Percentiles rank a stretch among this genome's conserved stretches.
Evolutionary conservation across 2,797 vertebrate genomes (phyloP).

Genomic region (Acestrorhynchus altus): DNA sequence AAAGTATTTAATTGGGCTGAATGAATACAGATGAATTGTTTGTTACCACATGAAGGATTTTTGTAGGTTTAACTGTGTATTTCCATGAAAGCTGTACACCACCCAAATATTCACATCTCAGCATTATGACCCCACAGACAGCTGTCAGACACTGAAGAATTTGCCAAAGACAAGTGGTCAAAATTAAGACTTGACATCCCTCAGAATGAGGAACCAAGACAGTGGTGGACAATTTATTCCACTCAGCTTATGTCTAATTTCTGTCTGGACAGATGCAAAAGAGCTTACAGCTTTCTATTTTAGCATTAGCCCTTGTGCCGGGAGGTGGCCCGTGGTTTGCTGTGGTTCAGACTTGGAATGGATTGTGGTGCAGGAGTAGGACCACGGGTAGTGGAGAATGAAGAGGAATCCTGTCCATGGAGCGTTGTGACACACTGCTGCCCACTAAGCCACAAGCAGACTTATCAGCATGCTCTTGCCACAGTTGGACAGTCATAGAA

Average conservation of each 20-base stretch:
- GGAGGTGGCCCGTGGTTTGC: constrained; percentile 43
- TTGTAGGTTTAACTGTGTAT: too few relatives aligned
- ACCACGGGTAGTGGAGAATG: constrained; percentile 25
- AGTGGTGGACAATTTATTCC: constrained; percentile 62
- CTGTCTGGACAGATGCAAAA: constrained; percentile 76
- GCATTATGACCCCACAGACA: constrained; percentile 17
- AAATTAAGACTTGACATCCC: constrained; percentile 33
- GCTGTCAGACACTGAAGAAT: constrained; percentile 26
- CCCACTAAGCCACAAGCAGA: constrained; percentile 39
- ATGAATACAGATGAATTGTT: too few relatives aligned
- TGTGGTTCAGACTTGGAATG: constrained; percentile 51
- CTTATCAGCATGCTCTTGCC: constrained; percentile 32
- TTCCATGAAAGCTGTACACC: too few relatives aligned
- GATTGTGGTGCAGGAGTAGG: constrained; percentile 36
- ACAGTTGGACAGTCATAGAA: constrained; percentile 22
- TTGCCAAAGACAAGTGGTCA: constrained; percentile 48
- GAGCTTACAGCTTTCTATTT: constrained; percentile 70
- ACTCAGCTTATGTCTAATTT: constrained; percentile 72
- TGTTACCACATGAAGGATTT: too few relatives aligned
- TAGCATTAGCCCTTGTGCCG: constrained; percentile 46
- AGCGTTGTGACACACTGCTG: constrained; percentile 3
- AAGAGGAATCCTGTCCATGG: constrained; percentile 29
- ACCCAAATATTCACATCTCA: constrained; percentile 4
- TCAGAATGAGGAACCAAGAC: constrained; percentile 40
- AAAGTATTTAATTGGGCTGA: too few relatives aligned